These are phyloP conservation scores for Anoplopoma fimbria DNA, from an alignment of 2,113 vertebrate genomes.

Conservation along the genomic window DNA sequence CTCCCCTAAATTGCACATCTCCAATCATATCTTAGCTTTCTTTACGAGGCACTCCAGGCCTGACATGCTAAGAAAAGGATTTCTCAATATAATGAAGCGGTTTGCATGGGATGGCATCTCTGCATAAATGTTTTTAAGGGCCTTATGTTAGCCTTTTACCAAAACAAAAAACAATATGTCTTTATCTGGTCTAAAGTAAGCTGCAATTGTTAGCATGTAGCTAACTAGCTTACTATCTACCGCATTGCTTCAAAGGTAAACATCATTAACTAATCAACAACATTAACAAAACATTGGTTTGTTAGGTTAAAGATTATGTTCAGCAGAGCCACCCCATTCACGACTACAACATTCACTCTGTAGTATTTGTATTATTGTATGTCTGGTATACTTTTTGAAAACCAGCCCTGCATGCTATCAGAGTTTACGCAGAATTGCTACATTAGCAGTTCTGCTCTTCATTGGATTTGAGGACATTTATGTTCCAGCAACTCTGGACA, in stretches of 20 bases:
- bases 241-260: not conserved
- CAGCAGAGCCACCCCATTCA: not conserved
- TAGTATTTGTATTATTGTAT: not conserved
- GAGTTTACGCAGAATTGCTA: too few species aligned
- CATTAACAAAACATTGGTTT: not conserved
- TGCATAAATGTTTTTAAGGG: not conserved
- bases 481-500: not conserved
- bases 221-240: not conserved
- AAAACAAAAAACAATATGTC: not conserved
- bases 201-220: not conserved
- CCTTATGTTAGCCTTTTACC: slow-evolving; percentile 7
- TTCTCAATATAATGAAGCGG: not conserved
- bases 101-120: not conserved
- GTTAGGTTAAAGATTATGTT: not conserved
- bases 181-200: not conserved
- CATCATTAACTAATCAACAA: not conserved
- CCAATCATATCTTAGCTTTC: not conserved
- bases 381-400: too few species aligned
- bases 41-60: not conserved
- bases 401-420: too few species aligned
- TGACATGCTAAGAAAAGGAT: not conserved
- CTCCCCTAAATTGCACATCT: not conserved
- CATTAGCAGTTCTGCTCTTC: not conserved
- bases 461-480: not conserved
- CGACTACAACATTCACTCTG: not conserved